Evolutionary conservation across 2,888 invertebrate species (phyloP).

Genomic region (Pemphredon lugubris): DNA sequence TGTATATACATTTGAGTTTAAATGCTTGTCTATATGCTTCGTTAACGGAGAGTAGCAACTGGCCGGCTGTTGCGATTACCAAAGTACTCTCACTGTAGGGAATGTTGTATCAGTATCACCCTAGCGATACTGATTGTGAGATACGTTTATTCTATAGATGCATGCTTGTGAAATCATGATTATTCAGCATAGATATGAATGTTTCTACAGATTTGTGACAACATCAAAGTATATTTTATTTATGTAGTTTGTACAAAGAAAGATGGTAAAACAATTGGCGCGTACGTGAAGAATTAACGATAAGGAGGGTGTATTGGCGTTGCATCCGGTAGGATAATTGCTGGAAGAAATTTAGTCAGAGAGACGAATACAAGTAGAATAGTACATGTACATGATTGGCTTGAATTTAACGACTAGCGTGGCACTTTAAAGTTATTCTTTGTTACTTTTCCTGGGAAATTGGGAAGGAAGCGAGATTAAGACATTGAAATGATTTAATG

Average conservation of each 20-base stretch:
- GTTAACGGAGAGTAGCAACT: too few relatives aligned
- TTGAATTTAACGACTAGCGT: slow-evolving; percentile 7
- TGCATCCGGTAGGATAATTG: slow-evolving; percentile 56
- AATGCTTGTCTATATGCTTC: too few relatives aligned
- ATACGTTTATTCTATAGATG: too few relatives aligned
- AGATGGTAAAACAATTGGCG: slow-evolving; percentile 62
- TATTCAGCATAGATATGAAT: slow-evolving; percentile 4
- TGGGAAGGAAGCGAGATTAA: not conserved
- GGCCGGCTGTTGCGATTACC: too few relatives aligned
- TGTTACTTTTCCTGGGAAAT: slow-evolving; percentile 12
- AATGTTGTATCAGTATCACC: too few relatives aligned
- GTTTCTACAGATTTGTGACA: slow-evolving; percentile 47
- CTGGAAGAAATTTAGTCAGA: slow-evolving; percentile 57
- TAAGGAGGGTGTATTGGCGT: slow-evolving; percentile 52
- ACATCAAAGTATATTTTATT: slow-evolving; percentile 69
- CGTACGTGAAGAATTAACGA: slow-evolving; percentile 50
- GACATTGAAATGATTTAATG: not conserved
- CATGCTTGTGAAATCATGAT: slow-evolving; percentile 4
- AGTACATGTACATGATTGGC: slow-evolving; percentile 9
- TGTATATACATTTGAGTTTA: too few relatives aligned
- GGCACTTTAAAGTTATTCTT: not conserved
- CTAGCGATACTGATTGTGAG: too few relatives aligned
- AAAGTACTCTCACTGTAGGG: not conserved
- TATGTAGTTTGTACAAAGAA: slow-evolving; percentile 70
- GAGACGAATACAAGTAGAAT: slow-evolving; percentile 35